Evolutionary conservation across 2,797 vertebrate species (phyloP).

Genomic region (Galaxias olidus): DNA sequence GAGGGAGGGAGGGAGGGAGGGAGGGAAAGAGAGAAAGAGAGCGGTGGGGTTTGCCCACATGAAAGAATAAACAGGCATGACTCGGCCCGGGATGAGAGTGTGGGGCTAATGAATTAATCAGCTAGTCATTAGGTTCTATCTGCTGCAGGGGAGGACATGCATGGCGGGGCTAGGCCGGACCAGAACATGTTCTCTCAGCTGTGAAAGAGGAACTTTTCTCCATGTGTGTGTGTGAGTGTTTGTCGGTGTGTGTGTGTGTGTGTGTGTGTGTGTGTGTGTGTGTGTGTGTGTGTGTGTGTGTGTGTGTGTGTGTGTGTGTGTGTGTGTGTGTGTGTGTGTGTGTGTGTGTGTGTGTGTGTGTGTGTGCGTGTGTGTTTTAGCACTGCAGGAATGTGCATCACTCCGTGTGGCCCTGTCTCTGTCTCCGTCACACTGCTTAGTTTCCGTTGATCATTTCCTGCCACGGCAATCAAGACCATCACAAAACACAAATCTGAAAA

Average conservation of each 20-base stretch:
- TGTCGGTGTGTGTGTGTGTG: conserved; percentile 3
- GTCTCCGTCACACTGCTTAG: conserved; percentile 54
- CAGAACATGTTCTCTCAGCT: conserved; percentile 61
- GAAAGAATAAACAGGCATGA: conserved; percentile 64
- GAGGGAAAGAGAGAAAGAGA: conserved; percentile 25
- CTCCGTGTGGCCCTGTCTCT: too few relatives aligned
- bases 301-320: conserved; percentile 1
- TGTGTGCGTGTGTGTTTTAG: conserved; percentile 1
- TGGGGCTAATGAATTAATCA: conserved; percentile 77
- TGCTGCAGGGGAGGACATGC: conserved; percentile 33
- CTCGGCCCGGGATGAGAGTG: conserved; percentile 51
- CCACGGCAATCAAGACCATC: conserved; percentile 67
- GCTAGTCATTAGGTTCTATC: conserved; percentile 71
- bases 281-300: conserved; percentile 16
- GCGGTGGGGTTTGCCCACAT: conserved; percentile 33
- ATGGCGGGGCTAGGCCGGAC: conserved; percentile 40
- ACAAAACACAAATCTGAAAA: conserved; percentile 43
- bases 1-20: conserved; percentile 32
- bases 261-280: conserved; percentile 16
- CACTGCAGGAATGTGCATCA: too few relatives aligned
- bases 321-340: conserved; percentile 9
- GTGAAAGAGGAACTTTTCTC: conserved; percentile 51
- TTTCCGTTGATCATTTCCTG: conserved; percentile 62
- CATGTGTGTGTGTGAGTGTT: background rate
- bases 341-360: conserved; percentile 19